Conservation (phyloP, 2,888 invertebrate species). For the Pyrrhosoma nymphula region DNA sequence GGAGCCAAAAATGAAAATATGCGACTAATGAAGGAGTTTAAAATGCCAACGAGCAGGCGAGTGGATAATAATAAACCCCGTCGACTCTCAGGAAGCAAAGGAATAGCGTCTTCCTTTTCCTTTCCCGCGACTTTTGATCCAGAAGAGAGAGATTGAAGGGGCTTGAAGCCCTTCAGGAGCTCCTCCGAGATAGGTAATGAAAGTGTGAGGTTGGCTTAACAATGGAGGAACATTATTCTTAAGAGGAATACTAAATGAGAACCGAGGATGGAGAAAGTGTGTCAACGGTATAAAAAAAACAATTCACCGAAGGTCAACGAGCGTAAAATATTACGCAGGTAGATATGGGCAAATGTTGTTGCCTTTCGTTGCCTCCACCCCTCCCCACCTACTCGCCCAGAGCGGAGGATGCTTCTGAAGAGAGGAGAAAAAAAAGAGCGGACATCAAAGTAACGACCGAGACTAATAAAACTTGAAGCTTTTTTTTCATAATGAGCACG, state of each 20-base stretch:
- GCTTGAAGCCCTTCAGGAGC: not conserved
- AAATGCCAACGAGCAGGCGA: not conserved
- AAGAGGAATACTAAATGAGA: not conserved
- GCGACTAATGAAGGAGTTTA: not conserved
- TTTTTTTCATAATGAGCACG: constrained; percentile 30
- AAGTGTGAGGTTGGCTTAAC: not conserved
- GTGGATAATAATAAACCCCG: constrained; percentile 13
- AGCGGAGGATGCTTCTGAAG: not conserved
- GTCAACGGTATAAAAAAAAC: not conserved
- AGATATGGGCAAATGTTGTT: constrained; percentile 15
- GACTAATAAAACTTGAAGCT: not conserved
- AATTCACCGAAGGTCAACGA: constrained; percentile 5
- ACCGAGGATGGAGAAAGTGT: constrained; percentile 16
- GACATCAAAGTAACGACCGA: constrained; percentile 6
- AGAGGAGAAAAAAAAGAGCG: not conserved
- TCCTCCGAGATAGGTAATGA: not conserved
- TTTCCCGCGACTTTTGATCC: not conserved
- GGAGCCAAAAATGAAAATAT: not conserved
- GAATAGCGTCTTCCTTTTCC: not conserved
- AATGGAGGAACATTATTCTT: constrained; percentile 19
- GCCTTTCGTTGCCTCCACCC: constrained; percentile 12
- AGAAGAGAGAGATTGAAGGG: not conserved
- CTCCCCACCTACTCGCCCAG: not conserved
- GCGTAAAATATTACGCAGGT: constrained; percentile 17
- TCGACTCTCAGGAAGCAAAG: not conserved